phyloP scores from a whole-genome alignment of 2,113 vertebrate genomes.

The Alexandromys fortis region DNA sequence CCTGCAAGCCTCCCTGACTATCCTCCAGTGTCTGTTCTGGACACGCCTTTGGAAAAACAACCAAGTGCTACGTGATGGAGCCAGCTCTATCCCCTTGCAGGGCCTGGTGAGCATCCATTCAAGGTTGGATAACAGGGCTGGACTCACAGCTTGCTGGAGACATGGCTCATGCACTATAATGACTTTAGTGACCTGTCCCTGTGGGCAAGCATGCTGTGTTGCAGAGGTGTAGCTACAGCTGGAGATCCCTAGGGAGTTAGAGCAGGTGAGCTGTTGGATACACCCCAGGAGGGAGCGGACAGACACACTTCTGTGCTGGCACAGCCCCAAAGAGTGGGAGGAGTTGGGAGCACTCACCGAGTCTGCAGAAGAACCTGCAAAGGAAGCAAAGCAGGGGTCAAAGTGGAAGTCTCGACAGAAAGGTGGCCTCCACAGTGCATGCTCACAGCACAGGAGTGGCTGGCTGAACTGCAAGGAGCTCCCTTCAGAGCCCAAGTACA shows the following conservation, averaged over 20 bases:
- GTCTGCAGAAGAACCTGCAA: slow-evolving; percentile 85
- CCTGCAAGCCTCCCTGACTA: neutral
- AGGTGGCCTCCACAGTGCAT: rapidly evolving
- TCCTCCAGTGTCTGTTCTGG: neutral
- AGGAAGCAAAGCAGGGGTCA: neutral
- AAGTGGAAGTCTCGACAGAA: neutral
- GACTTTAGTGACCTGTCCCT: neutral
- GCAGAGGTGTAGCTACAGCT: too few species aligned
- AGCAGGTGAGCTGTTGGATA: rapidly evolving
- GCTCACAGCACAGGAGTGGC: rapidly evolving
- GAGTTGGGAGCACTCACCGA: slow-evolving; percentile 70
- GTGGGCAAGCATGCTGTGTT: rapidly evolving
- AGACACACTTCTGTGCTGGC: rapidly evolving
- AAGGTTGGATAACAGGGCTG: neutral
- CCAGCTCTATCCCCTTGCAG: rapidly evolving
- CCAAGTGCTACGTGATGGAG: rapidly evolving
- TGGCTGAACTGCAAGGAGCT: too few species aligned
- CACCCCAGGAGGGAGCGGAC: rapidly evolving
- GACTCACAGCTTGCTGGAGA: rapidly evolving
- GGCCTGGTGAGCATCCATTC: rapidly evolving
- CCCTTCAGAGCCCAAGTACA: neutral
- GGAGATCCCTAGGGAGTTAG: rapidly evolving
- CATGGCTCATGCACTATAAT: rapidly evolving
- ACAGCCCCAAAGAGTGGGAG: neutral
- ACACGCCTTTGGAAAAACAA: rapidly evolving